phyloP scores from a whole-genome alignment of 2,113 vertebrate genomes.

The Tamias sibiricus region DNA sequence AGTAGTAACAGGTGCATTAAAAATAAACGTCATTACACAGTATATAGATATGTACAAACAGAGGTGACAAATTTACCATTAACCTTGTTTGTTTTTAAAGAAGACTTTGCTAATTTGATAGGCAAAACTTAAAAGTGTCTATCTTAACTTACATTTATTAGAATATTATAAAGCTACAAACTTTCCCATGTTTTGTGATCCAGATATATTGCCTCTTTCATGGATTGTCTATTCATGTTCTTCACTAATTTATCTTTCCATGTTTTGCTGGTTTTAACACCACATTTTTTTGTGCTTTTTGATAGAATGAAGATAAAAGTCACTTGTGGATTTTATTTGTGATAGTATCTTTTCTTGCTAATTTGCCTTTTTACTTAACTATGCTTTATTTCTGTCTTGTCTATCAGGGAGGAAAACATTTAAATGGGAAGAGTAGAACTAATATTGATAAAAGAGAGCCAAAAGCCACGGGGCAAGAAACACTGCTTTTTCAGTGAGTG shows the following conservation, averaged over 20 bases:
- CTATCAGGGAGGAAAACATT: neutral
- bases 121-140: neutral
- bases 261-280: conserved; percentile 2
- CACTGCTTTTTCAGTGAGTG: neutral
- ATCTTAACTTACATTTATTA: neutral
- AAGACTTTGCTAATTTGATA: neutral
- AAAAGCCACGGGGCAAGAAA: neutral
- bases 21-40: neutral
- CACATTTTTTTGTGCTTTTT: conserved; percentile 29
- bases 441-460: neutral
- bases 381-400: neutral
- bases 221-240: neutral
- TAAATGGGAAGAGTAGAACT: neutral
- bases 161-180: neutral
- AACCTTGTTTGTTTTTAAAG: neutral
- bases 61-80: neutral
- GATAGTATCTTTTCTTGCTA: neutral
- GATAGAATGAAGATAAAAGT: conserved; percentile 27
- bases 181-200: neutral
- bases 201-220: neutral
- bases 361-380: neutral
- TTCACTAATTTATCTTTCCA: conserved; percentile 15
- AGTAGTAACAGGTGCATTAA: neutral
- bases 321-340: conserved; percentile 32
- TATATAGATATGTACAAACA: neutral